Percentiles rank a stretch among this genome's conserved stretches.
Conservation (phyloP, 37 sponge, comb jelly and placozoan genomes). For the Halisarca cf. caerulea region DNA sequence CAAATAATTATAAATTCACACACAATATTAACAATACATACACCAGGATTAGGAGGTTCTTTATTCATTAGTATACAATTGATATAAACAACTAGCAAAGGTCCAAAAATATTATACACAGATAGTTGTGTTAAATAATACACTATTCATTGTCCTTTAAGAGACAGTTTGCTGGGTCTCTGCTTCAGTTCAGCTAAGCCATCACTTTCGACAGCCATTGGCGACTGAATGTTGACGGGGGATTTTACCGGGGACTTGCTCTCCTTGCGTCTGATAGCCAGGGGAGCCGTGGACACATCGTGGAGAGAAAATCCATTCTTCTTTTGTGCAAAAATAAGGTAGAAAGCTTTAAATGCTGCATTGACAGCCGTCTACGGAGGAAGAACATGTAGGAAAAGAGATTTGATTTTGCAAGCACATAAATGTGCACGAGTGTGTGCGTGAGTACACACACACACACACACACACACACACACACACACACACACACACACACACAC, state of each 20-base stretch:
- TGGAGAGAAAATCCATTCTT: conserved; percentile 76
- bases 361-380: conserved; percentile 68
- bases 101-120: too few relatives aligned
- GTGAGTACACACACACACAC: too few relatives aligned
- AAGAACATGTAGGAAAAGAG: neutral
- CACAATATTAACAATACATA: too few relatives aligned
- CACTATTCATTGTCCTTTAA: neutral
- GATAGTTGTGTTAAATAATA: too few relatives aligned
- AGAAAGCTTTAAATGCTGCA: conserved; percentile 86
- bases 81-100: too few relatives aligned
- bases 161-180: conserved; percentile 3
- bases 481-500: too few relatives aligned
- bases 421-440: neutral
- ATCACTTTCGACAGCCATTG: neutral
- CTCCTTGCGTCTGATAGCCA: conserved; percentile 80
- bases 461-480: too few relatives aligned
- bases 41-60: too few relatives aligned
- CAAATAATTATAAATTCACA: too few relatives aligned
- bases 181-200: neutral
- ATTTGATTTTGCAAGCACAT: neutral
- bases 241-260: conserved; percentile 32
- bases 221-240: neutral
- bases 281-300: conserved; percentile 82
- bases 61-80: too few relatives aligned
- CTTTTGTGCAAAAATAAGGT: conserved; percentile 44